Percentiles rank a stretch among this genome's conserved stretches.
These are phyloP conservation scores for Drosophila paranaensis DNA, from an alignment of 2,888 invertebrate species.

Conservation along the genomic window DNA sequence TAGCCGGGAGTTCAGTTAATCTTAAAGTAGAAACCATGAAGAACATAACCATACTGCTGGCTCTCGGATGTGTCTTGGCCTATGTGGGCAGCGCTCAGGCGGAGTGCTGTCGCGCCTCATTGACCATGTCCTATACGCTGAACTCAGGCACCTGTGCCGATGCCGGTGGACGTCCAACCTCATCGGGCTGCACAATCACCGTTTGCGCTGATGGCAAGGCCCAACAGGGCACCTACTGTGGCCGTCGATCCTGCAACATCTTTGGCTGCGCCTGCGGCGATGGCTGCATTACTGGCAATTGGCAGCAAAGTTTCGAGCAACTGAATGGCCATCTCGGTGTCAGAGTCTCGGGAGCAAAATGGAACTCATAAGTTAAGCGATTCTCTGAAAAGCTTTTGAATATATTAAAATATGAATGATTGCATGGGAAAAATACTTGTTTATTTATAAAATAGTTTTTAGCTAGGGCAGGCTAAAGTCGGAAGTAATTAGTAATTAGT, in stretches of 20 bases:
- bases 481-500: too few relatives aligned
- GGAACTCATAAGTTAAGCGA: background rate
- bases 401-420: background rate
- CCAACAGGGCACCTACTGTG: conserved; percentile 2
- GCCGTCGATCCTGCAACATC: conserved; percentile 1
- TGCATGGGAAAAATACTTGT: background rate
- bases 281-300: conserved; percentile 4
- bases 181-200: background rate
- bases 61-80: background rate
- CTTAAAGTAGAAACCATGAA: background rate
- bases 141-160: background rate
- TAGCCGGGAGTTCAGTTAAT: background rate
- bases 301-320: background rate
- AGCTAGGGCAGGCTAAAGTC: too few relatives aligned
- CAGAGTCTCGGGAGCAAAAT: background rate
- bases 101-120: conserved; percentile 1
- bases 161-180: background rate
- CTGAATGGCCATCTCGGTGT: background rate
- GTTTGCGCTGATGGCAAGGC: conserved; percentile 8
- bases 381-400: background rate
- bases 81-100: background rate
- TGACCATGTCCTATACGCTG: background rate
- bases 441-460: background rate
- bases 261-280: conserved; percentile 1
- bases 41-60: background rate